These are phyloP conservation scores for Ptychobarbus kaznakovi DNA, from an alignment of 2,797 vertebrate genomes.

Conservation along the genomic window DNA sequence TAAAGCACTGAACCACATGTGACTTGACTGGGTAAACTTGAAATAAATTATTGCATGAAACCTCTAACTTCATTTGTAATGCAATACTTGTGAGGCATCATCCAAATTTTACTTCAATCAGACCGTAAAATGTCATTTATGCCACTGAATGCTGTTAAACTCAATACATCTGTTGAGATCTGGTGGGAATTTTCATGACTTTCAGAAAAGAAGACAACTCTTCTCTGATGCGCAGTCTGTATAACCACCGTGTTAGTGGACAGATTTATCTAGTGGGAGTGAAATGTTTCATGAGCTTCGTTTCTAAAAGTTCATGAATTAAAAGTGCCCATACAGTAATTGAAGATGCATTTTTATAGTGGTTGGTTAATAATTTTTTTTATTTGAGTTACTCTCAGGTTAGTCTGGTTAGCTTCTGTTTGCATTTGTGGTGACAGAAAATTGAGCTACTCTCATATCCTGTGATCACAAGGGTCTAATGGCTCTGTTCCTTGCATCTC, in stretches of 20 bases:
- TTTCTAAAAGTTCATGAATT: background rate
- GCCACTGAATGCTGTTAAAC: background rate
- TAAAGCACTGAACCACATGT: background rate
- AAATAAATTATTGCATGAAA: background rate
- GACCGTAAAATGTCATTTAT: background rate
- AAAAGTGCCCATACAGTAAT: background rate
- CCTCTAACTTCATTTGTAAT: background rate
- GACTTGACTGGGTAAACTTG: background rate
- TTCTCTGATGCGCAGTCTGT: background rate
- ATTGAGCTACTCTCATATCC: constrained; percentile 39
- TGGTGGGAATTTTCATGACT: background rate
- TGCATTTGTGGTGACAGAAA: constrained; percentile 40
- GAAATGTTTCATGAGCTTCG: background rate
- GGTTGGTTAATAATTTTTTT: background rate
- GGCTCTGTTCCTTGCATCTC: constrained; percentile 21
- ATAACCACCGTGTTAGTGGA: background rate
- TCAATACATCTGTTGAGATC: background rate
- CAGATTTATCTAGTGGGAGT: background rate
- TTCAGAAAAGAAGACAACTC: background rate
- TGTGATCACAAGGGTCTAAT: constrained; percentile 47
- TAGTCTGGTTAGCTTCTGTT: background rate
- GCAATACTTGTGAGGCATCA: background rate
- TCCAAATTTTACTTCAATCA: constrained; percentile 6
- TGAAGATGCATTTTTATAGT: background rate
- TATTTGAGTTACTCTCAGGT: background rate